Evolutionary conservation across 1,140 invertebrate genomes (phyloP), one percentile per base, ranked within the genome.

Genomic region (Drosophila nebulosa): DNA sequence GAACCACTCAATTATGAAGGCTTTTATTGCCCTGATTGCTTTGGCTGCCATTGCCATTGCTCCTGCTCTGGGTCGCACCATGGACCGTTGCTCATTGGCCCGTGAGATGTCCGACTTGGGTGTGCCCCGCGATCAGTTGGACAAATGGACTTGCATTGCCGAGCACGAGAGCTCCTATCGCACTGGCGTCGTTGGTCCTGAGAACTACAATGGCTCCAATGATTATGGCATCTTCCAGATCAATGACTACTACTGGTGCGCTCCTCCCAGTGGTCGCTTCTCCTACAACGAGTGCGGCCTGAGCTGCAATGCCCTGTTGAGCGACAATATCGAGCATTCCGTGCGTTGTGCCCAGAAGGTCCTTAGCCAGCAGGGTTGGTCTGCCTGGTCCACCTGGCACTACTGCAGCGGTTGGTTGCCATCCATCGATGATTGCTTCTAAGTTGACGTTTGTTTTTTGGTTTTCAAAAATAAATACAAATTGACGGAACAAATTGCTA

Each of bases 181-280:
- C 59, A 88, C 83, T n/a, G 71, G 56, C 30, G 75, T 76, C 18
- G 71, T 81, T 0, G 85, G 85, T 0, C 72, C 73, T 5, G 51
- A 53, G 30, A 91, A 91, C 69, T 64, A 30, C 35, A 84, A 91
- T 59, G 88, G 78, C 18, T 88, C 80, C 62, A 72, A 77, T 35
- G 88, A 91, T 74, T 91, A 81, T 56, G 90, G 90, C 0, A 73
- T 89, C 51, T 91, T 90, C 73, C 90, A 91, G 70, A 90, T 91
- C 58, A 91, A 91, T 57, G 69, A 88, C 68, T 69, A 70, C 50
- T 91, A 79, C 55, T 91, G 90, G 90, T 90, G 90, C 57, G 58
- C 78, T 68, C 83, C 84, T 51, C 55, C 74, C 53, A 65, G 52
- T 22, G 89, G 80, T 59, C 69, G 73, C 46, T 72, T 72, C 73